Evolutionary conservation across 2,797 vertebrate species (phyloP).

Genomic region (Danio aesculapii): DNA sequence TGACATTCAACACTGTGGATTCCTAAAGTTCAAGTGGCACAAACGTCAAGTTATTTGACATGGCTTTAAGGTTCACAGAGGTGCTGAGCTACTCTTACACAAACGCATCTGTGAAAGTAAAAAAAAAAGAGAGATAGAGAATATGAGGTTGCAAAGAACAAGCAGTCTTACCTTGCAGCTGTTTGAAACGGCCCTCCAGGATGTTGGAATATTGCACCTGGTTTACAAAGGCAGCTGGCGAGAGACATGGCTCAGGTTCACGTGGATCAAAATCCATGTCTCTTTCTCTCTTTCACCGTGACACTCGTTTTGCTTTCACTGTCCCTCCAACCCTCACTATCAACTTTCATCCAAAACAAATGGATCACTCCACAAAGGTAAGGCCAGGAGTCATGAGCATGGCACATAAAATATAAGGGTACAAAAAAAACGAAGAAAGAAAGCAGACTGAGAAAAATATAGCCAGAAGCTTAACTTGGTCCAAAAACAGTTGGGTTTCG

Average conservation of each 20-base stretch:
- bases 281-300: constrained; percentile 35
- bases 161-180: constrained; percentile 90
- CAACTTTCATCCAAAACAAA: constrained; percentile 43
- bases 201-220: constrained; percentile 90
- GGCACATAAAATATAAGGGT: constrained; percentile 1
- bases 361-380: constrained; percentile 10
- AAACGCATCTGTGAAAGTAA: not conserved
- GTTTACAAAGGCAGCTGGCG: constrained; percentile 91
- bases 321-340: constrained; percentile 20
- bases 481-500: constrained; percentile 11
- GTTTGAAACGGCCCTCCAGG: constrained; percentile 93
- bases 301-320: constrained; percentile 57
- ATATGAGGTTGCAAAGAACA: constrained; percentile 1
- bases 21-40: not conserved
- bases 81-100: not conserved
- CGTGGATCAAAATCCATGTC: constrained; percentile 80
- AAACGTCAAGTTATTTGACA: not conserved
- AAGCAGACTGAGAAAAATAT: not conserved
- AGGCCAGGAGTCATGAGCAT: constrained; percentile 22
- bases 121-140: not conserved
- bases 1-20: not conserved
- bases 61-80: not conserved
- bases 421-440: not conserved
- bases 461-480: not conserved
- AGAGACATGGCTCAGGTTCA: constrained; percentile 81